Evolutionary conservation across 2,113 vertebrate species (phyloP), one percentile per base, ranked within the genome.

Genomic region (Rutilus rutilus): DNA sequence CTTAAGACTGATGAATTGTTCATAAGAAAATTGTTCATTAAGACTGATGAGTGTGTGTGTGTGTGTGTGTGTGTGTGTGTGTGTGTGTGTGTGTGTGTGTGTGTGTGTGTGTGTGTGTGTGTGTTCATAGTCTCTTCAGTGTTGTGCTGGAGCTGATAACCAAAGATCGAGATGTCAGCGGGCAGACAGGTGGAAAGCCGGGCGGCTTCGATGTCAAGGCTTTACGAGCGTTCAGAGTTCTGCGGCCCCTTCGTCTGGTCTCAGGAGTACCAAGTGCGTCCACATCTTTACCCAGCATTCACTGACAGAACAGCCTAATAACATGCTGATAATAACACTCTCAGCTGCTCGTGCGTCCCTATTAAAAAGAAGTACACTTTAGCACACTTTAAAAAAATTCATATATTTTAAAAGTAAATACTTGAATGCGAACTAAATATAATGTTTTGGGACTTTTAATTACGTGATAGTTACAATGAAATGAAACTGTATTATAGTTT

Each of bases 181-280:
- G 95, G 84, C 97, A 97, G 92, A 96, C 97, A 2, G 95, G 97
- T 89, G 97, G 97, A 86, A 99, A 99, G 93, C 96, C 97, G 65
- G 98, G 97, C 65, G 97, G 97, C 87, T 99, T 99, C 92, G 98
- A 99, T 90, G 98, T 99, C 93, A 99, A 99, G 94, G 98, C 98
- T 91, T 97, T 99, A 82, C 93, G 98, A 95, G 98, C 98, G 88
- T 99, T 99, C 92, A 95, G 98, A 86, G 98, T 99, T 85, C 87
- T 99, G 86, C 95, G 98, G 89, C 98, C 98, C 89, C 97, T 99
- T 84, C 97, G 98, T 91, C 97, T 99, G 83, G 98, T 99, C 91
- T 99, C 98, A 90, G 98, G 98, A 95, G 98, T 99, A 91, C 98
- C 98, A 95, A 99, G 98, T 97, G 95, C 95, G 96, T 88, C 9